phyloP scores from a whole-genome alignment of 2,888 invertebrate genomes.

The Ceriagrion tenellum region DNA sequence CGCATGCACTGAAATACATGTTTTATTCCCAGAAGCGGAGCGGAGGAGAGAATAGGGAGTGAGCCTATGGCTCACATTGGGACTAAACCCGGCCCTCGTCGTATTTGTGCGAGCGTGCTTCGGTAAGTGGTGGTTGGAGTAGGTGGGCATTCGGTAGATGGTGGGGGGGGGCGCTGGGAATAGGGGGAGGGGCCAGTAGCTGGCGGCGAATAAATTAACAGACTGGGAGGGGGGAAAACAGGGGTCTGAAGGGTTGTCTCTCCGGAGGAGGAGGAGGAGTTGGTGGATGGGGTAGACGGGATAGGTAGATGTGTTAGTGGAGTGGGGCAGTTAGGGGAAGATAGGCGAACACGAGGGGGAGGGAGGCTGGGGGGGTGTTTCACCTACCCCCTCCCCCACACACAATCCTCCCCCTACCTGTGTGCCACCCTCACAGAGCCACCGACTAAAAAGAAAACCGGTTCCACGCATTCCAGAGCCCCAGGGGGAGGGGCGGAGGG shows the following conservation, averaged over 20 bases:
- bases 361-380: not conserved
- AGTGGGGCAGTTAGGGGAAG: not conserved
- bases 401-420: too few species aligned
- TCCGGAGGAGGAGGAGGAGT: not conserved
- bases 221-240: not conserved
- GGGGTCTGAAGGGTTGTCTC: constrained; percentile 18
- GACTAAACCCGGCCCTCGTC: too few species aligned
- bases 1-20: too few species aligned
- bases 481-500: not conserved
- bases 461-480: constrained; percentile 64
- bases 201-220: constrained; percentile 63
- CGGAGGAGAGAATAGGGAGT: too few species aligned
- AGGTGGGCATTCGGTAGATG: not conserved
- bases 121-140: not conserved
- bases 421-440: constrained; percentile 64
- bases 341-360: constrained; percentile 20
- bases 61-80: too few species aligned
- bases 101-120: too few species aligned
- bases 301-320: not conserved
- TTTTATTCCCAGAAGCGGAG: too few species aligned
- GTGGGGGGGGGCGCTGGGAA: not conserved
- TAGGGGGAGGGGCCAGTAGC: constrained; percentile 42
- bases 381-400: not conserved
- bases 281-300: not conserved
- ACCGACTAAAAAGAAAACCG: constrained; percentile 66